A percentile compares a stretch with the other conserved stretches of the same genome.
Evolutionary conservation across 2,797 vertebrate genomes (phyloP).

Genomic region (Chiloscyllium punctatum): DNA sequence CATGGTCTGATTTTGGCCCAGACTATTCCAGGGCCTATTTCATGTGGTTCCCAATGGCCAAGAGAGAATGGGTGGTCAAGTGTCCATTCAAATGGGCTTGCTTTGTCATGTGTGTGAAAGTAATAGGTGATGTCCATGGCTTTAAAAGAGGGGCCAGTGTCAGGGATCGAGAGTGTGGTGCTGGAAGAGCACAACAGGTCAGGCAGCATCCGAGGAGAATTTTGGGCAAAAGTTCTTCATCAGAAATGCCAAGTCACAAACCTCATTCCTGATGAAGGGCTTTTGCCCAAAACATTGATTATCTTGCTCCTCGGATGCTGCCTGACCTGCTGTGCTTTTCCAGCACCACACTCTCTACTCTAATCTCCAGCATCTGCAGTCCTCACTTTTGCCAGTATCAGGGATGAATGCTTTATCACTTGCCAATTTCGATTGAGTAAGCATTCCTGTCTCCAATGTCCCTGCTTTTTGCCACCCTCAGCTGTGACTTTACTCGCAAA

Average conservation of each 20-base stretch:
- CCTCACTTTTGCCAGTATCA: too few relatives aligned
- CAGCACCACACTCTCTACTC: too few relatives aligned
- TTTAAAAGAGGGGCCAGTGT: background rate
- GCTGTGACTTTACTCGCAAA: background rate
- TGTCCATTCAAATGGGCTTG: background rate
- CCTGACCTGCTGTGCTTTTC: too few relatives aligned
- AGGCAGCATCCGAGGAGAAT: too few relatives aligned
- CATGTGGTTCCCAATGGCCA: background rate
- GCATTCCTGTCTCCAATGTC: background rate
- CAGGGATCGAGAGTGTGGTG: background rate
- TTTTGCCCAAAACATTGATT: too few relatives aligned
- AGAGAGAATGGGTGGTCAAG: background rate
- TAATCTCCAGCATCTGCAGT: too few relatives aligned
- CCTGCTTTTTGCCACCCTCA: background rate
- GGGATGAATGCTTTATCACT: background rate
- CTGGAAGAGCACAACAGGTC: too few relatives aligned
- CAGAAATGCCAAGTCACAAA: too few relatives aligned
- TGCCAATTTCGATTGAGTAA: background rate
- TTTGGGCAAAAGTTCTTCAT: too few relatives aligned
- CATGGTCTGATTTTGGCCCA: background rate
- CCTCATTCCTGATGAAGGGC: too few relatives aligned
- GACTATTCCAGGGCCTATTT: background rate
- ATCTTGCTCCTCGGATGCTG: too few relatives aligned
- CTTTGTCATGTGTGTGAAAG: too few relatives aligned
- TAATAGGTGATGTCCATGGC: background rate